Base-by-base conservation (phyloP, 1,140 invertebrate species). In the Pentalonia nigronervosa region DNA sequence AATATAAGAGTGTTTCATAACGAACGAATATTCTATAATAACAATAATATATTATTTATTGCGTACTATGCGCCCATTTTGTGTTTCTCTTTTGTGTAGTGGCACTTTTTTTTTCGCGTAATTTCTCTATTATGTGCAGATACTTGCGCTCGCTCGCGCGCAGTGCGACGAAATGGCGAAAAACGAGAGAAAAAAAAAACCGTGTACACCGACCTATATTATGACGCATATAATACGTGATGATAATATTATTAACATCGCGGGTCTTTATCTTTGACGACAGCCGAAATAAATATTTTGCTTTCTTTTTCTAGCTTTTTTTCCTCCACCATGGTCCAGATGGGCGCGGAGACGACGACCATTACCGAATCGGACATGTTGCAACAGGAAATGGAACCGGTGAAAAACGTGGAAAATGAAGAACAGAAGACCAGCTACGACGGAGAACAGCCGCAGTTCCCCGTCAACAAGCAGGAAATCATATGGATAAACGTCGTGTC, bases 401-500 rank as follows among this genome's bases (percentile, higher is more conserved):
- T 41, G 25, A 93, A 86, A 56, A 86, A 41, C 36, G 81, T 2
- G 3, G 23, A 56, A 84, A 53, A 93, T 0, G 34, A 84, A 36
- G 48, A 25, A 23, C 23, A 30, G 8, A 50, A 30, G 30, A 67
- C 23, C 30, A 14, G 14, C 0, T 11, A 30, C 34, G 47, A 84
- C 7, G 36, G 21, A 25, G 90, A 76, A 30, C 21, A 45, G 47
- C 2, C 30, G 11, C 47, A 9, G 9, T 30, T 56, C 1, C 34
- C 67, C 2, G 20, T 36, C 7, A 50, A 21, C 36, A 91, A 60
- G 9, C 94, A 94, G 25, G 53, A 93, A 21, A 94, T 94, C 41
- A 94, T 94, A 88, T 94, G 94, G 94, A 53, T 0, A 3, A 94
- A 94, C 56, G 93, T 94, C 20, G 30, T 94, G 9, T 91, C 94